These are phyloP conservation scores for Oryzias dopingdopingensis DNA, from an alignment of 2,797 vertebrate species.

Conservation along the genomic window DNA sequence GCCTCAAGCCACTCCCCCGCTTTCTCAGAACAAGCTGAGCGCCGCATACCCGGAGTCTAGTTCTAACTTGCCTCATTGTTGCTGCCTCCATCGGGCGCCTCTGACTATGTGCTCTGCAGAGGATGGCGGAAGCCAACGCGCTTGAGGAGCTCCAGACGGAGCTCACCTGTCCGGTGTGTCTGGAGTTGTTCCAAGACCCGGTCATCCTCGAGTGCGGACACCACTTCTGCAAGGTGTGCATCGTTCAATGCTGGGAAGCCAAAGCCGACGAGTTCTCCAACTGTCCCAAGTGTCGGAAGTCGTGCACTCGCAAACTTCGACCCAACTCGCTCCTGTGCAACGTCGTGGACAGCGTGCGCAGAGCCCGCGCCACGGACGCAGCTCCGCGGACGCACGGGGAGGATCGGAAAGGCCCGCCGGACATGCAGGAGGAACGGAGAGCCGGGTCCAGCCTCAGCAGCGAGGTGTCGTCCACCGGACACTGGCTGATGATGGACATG, in stretches of 20 bases:
- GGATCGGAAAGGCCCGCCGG: constrained; percentile 11
- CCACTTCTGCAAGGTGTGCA: constrained; percentile 77
- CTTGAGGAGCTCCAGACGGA: constrained; percentile 75
- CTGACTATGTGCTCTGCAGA: constrained; percentile 36
- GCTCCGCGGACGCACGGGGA: constrained; percentile 3
- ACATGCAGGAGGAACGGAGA: constrained; percentile 52
- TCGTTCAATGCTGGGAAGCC: constrained; percentile 74
- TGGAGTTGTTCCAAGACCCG: constrained; percentile 75
- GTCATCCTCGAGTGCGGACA: constrained; percentile 80
- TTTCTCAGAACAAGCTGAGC: constrained; percentile 12
- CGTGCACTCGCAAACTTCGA: constrained; percentile 61
- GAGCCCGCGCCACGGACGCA: constrained; percentile 53
- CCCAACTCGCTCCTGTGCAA: constrained; percentile 79
- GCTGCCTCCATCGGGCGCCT: neutral
- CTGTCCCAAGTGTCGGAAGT: constrained; percentile 76
- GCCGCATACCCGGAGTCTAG: neutral
- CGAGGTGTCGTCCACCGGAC: constrained; percentile 56
- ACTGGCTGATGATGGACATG: constrained; percentile 60
- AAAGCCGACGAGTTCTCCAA: constrained; percentile 67
- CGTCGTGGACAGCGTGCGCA: constrained; percentile 76
- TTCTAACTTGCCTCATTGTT: neutral
- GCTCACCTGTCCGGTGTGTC: constrained; percentile 76
- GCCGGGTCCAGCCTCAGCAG: constrained; percentile 64
- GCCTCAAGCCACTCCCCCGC: constrained; percentile 46
- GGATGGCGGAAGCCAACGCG: constrained; percentile 69